Conservation (phyloP, 2,888 invertebrate species). For the Stenodera caucasica region DNA sequence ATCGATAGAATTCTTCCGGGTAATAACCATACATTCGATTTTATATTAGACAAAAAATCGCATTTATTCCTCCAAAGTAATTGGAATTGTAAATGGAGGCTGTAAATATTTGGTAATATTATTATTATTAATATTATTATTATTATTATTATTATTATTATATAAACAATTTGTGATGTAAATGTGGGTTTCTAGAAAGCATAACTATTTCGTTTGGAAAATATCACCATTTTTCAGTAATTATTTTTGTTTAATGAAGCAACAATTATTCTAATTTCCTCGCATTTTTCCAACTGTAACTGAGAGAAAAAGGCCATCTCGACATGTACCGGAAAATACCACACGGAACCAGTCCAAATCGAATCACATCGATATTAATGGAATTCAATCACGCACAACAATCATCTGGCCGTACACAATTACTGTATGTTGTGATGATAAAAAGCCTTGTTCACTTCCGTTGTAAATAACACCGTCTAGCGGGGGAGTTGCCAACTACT, state of each 20-base stretch:
- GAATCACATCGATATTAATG: background rate
- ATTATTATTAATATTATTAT: background rate
- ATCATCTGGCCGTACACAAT: slow-evolving; percentile 38
- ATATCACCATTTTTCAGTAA: slow-evolving; percentile 38
- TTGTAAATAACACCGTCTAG: slow-evolving; percentile 39
- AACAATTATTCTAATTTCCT: slow-evolving; percentile 25
- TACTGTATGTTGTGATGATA: slow-evolving; percentile 46
- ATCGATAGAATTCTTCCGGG: slow-evolving; percentile 38
- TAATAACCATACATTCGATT: slow-evolving; percentile 33
- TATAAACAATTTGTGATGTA: slow-evolving; percentile 28
- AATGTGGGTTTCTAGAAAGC: slow-evolving; percentile 37
- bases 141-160: background rate
- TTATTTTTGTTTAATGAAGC: slow-evolving; percentile 34
- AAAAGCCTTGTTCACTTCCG: slow-evolving; percentile 53
- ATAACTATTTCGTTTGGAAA: slow-evolving; percentile 40
- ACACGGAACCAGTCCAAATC: slow-evolving; percentile 18
- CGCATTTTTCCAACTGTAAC: no score
- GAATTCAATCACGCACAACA: slow-evolving; percentile 23
- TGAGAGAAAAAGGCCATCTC: no score
- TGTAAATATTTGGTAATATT: background rate
- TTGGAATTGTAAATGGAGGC: no score
- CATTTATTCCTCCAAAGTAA: no score
- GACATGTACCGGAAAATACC: background rate
- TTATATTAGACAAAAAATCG: no score
- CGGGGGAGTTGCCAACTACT: slow-evolving; percentile 41